Evolutionary conservation across 2,113 vertebrate genomes (phyloP), one percentile per base, ranked within the genome.

Genomic region (Odobenus rosmarus): DNA sequence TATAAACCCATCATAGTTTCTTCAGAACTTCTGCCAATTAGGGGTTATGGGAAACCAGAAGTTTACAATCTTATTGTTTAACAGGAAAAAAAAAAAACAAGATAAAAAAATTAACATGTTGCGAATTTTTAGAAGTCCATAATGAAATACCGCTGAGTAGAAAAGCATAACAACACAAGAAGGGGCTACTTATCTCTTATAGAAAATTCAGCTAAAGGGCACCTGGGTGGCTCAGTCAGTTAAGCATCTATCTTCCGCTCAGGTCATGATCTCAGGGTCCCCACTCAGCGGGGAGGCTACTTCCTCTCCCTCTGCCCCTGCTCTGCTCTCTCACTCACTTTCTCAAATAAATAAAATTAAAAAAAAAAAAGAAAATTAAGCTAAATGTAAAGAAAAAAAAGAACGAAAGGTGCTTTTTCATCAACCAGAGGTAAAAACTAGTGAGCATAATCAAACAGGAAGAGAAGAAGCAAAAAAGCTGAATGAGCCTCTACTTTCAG

Each of bases 361-460:
- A 64, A 31, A 64, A 26, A 62, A 14, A 62, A 59, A 64, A 90
- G 28, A 69, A 95, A 86, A 89, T 36, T 61, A 90, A 74, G 62
- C 21, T n/a, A 64, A 93, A 90, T 55, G 59, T 33, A 91, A 77
- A 89, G 26, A 71, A 93, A 89, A 72, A 94, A 80, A 21, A 72
- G 36, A 94, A 79, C 9, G 24, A 88, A 88, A 84, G 49, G 72
- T 81, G 31, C 36, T 67, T 82, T 89, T 83, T 87, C 9, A 62
- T 49, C 36, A 94, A 61, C 11, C 18, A 62, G 42, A 82, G 42
- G 57, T 77, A 71, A 92, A 67, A 59, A n/a, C 13, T 16, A 33
- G 12, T 87, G n/a, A 67, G 46, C 18, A 33, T 33, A 95, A 92
- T 24, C 18, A 80, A 28, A 7, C 7, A 21, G 61, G 51, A 87